Conservation (phyloP, 1,140 invertebrate species). For the Plectrocnemia conspersa region DNA sequence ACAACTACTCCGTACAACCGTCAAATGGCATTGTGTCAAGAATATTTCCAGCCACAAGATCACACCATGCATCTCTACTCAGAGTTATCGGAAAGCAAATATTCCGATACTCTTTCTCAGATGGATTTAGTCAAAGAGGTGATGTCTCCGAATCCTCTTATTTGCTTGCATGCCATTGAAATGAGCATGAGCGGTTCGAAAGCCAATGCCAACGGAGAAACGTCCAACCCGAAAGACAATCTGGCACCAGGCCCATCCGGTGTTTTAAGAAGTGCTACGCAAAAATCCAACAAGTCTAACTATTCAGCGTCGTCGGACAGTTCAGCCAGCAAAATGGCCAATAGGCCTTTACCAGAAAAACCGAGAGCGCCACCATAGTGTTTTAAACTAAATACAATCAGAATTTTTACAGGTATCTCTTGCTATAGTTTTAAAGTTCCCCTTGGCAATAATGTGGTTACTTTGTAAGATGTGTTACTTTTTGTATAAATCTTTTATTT, state of each 20-base stretch:
- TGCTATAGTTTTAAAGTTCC: no score
- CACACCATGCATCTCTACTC: constrained; percentile 66
- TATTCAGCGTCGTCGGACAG: constrained; percentile 45
- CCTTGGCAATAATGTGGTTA: no score
- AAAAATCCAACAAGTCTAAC: constrained; percentile 38
- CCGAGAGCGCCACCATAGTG: constrained; percentile 43
- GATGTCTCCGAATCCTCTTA: constrained; percentile 41
- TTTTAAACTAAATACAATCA: no score
- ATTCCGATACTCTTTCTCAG: constrained; percentile 6
- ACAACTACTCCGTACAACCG: constrained; percentile 50
- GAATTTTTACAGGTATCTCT: no score
- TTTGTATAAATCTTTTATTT: no score
- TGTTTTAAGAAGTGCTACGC: constrained; percentile 25
- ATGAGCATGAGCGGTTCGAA: constrained; percentile 36
- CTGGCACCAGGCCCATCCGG: constrained; percentile 5
- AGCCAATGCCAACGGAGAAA: neutral
- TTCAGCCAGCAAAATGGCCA: constrained; percentile 56
- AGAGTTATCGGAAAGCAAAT: constrained; percentile 54
- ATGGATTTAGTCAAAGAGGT: constrained; percentile 43
- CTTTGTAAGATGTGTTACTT: no score
- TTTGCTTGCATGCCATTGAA: constrained; percentile 42
- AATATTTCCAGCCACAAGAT: constrained; percentile 69
- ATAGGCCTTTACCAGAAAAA: constrained; percentile 64
- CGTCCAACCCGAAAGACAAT: neutral
- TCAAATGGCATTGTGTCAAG: constrained; percentile 56